A percentile compares a stretch with the other conserved stretches of the same genome.
Evolutionary conservation across 2,113 vertebrate genomes (phyloP).

Genomic region (Myotis davidii): DNA sequence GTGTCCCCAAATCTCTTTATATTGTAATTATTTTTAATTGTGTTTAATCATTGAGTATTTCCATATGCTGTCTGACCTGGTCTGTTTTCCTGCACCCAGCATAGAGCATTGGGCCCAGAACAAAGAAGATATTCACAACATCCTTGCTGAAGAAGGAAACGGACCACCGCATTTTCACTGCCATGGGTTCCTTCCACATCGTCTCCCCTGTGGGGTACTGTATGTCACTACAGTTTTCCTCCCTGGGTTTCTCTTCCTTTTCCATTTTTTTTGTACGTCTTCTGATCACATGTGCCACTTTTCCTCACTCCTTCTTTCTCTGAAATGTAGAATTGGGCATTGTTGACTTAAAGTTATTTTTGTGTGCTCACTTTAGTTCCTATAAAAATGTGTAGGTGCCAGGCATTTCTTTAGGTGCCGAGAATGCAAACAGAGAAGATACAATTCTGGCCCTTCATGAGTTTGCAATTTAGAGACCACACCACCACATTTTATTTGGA

Average conservation of each 20-base stretch:
- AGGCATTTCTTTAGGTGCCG: background rate
- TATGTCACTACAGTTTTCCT: background rate
- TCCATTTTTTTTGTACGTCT: background rate
- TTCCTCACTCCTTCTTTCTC: background rate
- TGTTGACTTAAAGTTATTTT: background rate
- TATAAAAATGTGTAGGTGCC: background rate
- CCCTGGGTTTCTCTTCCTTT: background rate
- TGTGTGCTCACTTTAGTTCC: background rate
- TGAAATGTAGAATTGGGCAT: background rate
- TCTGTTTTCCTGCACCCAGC: background rate
- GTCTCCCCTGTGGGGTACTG: background rate
- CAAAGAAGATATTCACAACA: background rate
- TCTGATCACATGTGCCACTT: background rate
- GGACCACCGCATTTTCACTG: background rate
- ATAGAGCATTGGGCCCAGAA: background rate
- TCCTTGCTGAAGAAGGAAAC: background rate
- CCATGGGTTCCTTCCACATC: background rate
- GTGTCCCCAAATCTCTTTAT: background rate
- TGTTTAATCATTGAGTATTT: background rate
- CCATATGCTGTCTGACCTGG: background rate
- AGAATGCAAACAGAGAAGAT: background rate
- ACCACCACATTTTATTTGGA: background rate
- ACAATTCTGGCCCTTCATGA: slow-evolving; percentile 51
- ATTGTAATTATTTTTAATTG: background rate
- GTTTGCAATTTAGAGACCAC: slow-evolving; percentile 50